phyloP scores from a whole-genome alignment of 2,888 invertebrate species.

The Xanthorhoe designata region DNA sequence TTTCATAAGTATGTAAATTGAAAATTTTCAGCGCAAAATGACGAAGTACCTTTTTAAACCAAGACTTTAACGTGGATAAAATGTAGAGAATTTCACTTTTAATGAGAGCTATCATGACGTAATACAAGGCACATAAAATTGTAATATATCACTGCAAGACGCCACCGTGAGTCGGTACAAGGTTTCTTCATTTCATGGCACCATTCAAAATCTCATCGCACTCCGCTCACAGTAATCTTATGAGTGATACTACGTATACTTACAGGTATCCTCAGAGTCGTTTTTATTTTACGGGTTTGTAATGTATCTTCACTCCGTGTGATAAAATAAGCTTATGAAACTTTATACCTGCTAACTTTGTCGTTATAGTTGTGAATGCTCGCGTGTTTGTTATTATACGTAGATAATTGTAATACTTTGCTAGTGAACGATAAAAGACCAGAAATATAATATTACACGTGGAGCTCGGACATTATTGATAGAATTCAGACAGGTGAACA shows the following conservation, averaged over 20 bases:
- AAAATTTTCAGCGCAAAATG: conserved; percentile 61
- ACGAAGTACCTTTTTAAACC: conserved; percentile 55
- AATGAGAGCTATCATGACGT: conserved; percentile 57
- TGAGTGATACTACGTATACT: conserved; percentile 24
- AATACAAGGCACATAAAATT: conserved; percentile 58
- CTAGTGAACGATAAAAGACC: conserved; percentile 26
- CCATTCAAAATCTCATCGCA: conserved; percentile 66
- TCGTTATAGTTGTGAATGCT: conserved; percentile 26
- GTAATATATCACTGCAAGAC: conserved; percentile 57
- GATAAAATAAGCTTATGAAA: conserved; percentile 48
- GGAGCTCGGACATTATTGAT: conserved; percentile 28
- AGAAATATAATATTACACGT: conserved; percentile 15
- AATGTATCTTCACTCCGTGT: conserved; percentile 51
- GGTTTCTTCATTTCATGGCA: conserved; percentile 64
- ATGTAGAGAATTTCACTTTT: conserved; percentile 56
- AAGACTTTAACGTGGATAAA: conserved; percentile 50
- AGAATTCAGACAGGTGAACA: conserved; percentile 14
- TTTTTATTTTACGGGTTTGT: conserved; percentile 70
- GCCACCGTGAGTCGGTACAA: conserved; percentile 62
- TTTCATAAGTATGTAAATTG: conserved; percentile 73
- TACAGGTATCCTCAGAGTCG: conserved; percentile 47
- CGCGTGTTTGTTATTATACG: conserved; percentile 21
- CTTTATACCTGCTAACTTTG: conserved; percentile 33
- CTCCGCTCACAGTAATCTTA: conserved; percentile 35
- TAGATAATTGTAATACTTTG: conserved; percentile 17